Evolutionary conservation across 2,113 vertebrate species (phyloP).

Genomic region (Peromyscus polionotus): DNA sequence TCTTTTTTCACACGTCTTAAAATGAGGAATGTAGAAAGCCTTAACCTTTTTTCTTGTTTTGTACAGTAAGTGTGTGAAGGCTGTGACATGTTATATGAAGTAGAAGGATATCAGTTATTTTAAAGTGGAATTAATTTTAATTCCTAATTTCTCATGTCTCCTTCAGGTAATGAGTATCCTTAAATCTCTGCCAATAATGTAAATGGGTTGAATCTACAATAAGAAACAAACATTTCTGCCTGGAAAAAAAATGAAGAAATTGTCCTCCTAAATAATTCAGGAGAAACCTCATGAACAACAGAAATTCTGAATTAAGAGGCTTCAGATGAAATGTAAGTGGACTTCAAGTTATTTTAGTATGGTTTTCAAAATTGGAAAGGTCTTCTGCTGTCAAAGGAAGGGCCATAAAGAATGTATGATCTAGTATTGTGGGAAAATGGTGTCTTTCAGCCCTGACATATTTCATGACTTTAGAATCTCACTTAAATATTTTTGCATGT

Average conservation of each 20-base stretch:
- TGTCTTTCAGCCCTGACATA: neutral
- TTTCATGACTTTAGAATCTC: neutral
- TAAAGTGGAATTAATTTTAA: neutral
- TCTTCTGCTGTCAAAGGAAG: neutral
- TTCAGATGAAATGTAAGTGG: neutral
- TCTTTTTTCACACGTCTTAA: neutral
- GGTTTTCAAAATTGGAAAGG: neutral
- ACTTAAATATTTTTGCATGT: neutral
- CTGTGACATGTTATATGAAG: neutral
- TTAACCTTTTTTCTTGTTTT: neutral
- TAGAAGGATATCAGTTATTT: neutral
- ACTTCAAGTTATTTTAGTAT: neutral
- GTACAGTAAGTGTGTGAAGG: neutral
- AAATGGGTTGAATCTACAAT: neutral
- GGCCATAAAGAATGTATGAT: neutral
- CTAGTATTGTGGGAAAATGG: neutral
- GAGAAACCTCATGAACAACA: neutral
- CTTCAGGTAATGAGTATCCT: neutral
- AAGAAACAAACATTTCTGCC: neutral
- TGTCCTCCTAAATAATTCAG: neutral
- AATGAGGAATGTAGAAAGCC: neutral
- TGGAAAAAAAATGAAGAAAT: neutral
- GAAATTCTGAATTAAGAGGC: neutral
- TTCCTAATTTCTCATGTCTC: neutral
- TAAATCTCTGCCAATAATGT: neutral